Base-by-base conservation (phyloP, 37 sponge, comb jelly and placozoan genomes). In the Halisarca cf. caerulea region DNA sequence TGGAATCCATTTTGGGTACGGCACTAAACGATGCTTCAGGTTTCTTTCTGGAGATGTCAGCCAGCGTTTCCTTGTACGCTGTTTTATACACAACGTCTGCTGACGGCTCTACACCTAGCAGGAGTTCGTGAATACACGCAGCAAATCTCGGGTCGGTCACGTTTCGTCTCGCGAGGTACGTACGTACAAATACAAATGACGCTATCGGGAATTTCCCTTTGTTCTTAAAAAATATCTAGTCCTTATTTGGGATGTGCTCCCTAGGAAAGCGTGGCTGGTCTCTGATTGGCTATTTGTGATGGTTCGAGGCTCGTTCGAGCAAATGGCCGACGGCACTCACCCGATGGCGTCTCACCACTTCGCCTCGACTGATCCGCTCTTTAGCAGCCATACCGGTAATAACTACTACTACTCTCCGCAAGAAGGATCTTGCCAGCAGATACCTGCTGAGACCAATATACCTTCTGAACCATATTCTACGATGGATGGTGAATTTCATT, bases 271-370 rank as follows among this genome's bases (percentile, higher is more conserved):
- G 45, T 23, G 18, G 24, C 45, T 74, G 77, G 44, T 36, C 30
- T 36, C 45, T 41, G 77, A 74, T 74, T 74, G 45, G 77, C 25
- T 23, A 21, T 23, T 20, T 39, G 41, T 37, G 15, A 20, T 74
- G 38, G 45, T 74, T n/a, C 77, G 77, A 74, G 45, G 36, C 20
- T 37, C 42, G 41, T 15, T 37, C 41, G 42, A 40, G 24, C 44
- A 74, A 74, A 74, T 44, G 21, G 42, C 77, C 77, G n/a, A 74
- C 21, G 77, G 42, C 24, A 23, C n/a, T 74, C 77, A 40, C 7
- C 39, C 45, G 77, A 74, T 8, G 44, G 18, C 77, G 41, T 43
- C 77, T 43, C 77, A 37, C 77, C 51, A 47, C 51, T 47, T 14
- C 51, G 11, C 51, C 51, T 6, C 51, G 6, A 47, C 51, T 47